Evolutionary conservation across 2,797 vertebrate species (phyloP), one percentile per base, ranked within the genome.

Genomic region (Enteromius unitaeniatus): DNA sequence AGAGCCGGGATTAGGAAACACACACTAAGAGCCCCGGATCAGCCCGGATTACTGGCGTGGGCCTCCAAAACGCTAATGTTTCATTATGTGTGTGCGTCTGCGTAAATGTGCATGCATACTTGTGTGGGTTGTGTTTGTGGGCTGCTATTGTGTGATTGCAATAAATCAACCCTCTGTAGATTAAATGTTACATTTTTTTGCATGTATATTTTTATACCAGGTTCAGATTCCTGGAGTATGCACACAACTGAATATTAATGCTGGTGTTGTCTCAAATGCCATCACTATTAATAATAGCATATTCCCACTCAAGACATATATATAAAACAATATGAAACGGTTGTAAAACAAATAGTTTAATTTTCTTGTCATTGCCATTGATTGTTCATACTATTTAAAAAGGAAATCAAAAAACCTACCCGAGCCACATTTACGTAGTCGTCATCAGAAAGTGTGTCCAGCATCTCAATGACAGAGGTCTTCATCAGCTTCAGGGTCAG

Each of bases 401-500:
- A 40, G 6, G 37, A 40, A 40, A 40, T 8, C 31, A 40, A 40
- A 40, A 40, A 40, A 40, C 37, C 37, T 40, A 40, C 98, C 58
- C 96, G 97, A 82, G 97, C 98, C 85, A 99, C 97, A 0, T 98
- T 99, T 76, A 99, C 97, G 0, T 99, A 99, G 93, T 99, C 98
- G 0, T 99, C 97, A 0, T 99, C 98, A 0, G 98, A 98, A 8
- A 99, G 94, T 0, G 98, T 99, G 90, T 99, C 97, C 88, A 99
- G 92, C 97, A 99, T 99, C 93, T 99, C 95, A 1, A 94, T 92
- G 47, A 99, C 98, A 0, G 98, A 99, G 0, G 96, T 97, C 94
- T 99, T 99, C 97, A 99, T 99, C 86, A 99, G 94, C 91, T 98
- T 99, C 90, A 99, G 95, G 1, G 98, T 99, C 87, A 99, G 95